Evolutionary conservation across 2,797 vertebrate genomes (phyloP), one percentile per base, ranked within the genome.

Genomic region (Loris lydekkerianus): DNA sequence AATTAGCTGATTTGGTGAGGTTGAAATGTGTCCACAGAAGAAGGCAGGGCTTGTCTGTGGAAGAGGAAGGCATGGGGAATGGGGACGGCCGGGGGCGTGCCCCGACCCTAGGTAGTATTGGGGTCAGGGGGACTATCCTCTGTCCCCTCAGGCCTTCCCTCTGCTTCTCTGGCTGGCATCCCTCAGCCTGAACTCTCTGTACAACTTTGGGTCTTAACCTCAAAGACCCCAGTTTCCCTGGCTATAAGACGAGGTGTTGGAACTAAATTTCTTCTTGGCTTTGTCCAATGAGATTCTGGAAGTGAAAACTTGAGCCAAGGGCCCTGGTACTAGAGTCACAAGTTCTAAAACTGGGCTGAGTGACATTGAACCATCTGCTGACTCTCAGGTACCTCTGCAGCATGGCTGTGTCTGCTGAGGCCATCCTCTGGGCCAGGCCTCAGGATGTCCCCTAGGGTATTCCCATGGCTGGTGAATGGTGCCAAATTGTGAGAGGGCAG

Each of bases 1-100:
- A 99, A 99, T 99, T 99, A 99, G 98, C 98, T 98, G 98, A 98
- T 99, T 98, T 98, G 98, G 98, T 98, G 98, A 98, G 98, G 98
- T 96, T 98, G 98, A 98, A 98, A 99, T 98, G 98, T 98, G 98
- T 98, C 98, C 98, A 98, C 98, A 98, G 98, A 98, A 98, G 98
- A 98, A 97, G 98, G 98, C 97, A 98, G 98, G 98, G 98, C 98
- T 97, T 98, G 98, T 98, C 97, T 98, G 96, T 61, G 95, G 97
- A 97, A 76, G 97, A 97, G 98, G 96, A 98, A 96, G 92, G 96
- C 93, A 69, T 83, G 43, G 97, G 97, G 97, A 97, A 93, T 91
- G 27, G 96, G 11, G 95, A 95, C 94, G 94, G 94, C 96, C 53
- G 85, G 94, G 69, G 91, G 86, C 91, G 1, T 58, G 92, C 96